These are phyloP conservation scores for Coleophora flavipennella DNA, from an alignment of 2,888 invertebrate species.

Conservation along the genomic window DNA sequence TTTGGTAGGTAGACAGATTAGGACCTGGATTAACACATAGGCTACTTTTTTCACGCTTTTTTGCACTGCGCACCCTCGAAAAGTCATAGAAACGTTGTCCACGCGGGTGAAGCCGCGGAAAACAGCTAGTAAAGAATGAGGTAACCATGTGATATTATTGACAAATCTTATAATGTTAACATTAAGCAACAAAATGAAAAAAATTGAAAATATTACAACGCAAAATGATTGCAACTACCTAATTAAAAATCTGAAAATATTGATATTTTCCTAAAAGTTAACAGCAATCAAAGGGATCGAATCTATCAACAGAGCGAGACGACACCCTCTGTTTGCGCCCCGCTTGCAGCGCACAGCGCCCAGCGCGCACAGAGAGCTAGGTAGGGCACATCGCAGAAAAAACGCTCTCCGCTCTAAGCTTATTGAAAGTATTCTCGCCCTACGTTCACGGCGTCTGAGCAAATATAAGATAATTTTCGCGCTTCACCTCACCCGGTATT, in stretches of 20 bases:
- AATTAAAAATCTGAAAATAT: constrained; percentile 3
- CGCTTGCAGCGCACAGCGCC: constrained; percentile 33
- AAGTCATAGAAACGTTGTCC: too few relatives aligned
- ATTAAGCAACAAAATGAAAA: not conserved
- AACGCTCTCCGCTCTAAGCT: constrained; percentile 66
- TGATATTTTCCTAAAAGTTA: constrained; percentile 19
- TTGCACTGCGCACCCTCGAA: too few relatives aligned
- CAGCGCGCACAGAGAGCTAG: too few relatives aligned
- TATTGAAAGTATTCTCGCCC: constrained; percentile 73
- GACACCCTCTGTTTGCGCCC: constrained; percentile 58
- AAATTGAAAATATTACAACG: not conserved
- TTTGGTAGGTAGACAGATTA: too few relatives aligned
- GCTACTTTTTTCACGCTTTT: too few relatives aligned
- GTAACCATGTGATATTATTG: too few relatives aligned
- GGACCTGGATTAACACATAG: too few relatives aligned
- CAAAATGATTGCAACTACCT: not conserved
- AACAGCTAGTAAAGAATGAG: too few relatives aligned
- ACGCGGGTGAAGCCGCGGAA: too few relatives aligned
- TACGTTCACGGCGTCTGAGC: constrained; percentile 69
- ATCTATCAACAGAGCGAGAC: constrained; percentile 39
- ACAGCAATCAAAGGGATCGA: constrained; percentile 35
- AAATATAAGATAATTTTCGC: constrained; percentile 73
- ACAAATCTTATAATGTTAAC: too few relatives aligned
- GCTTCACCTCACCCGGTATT: constrained; percentile 70
- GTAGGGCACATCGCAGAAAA: constrained; percentile 25